Evolutionary conservation across 2,888 invertebrate genomes (phyloP).

Genomic region (Leptopterna dolabrata): DNA sequence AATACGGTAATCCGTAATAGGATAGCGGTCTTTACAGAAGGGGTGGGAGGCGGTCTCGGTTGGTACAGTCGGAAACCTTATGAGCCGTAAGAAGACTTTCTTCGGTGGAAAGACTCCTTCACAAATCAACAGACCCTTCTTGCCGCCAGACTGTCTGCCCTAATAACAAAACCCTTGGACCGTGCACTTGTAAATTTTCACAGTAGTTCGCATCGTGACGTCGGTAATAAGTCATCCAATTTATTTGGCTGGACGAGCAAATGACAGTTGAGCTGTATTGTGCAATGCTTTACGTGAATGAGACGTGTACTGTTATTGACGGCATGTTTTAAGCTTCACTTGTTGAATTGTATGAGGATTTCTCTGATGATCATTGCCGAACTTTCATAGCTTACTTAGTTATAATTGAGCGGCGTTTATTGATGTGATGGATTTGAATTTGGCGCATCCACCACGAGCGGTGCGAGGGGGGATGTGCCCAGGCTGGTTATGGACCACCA

Average conservation of each 20-base stretch:
- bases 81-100: not conserved
- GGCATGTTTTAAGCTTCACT: too few relatives aligned
- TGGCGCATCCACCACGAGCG: too few relatives aligned
- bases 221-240: not conserved
- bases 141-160: not conserved
- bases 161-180: not conserved
- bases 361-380: too few relatives aligned
- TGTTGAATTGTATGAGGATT: too few relatives aligned
- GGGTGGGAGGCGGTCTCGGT: not conserved
- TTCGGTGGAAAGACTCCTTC: not conserved
- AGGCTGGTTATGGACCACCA: too few relatives aligned
- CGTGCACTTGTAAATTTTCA: not conserved
- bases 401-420: too few relatives aligned
- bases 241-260: not conserved
- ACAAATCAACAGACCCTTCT: not conserved
- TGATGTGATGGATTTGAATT: too few relatives aligned
- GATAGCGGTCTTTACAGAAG: not conserved
- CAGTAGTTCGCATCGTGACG: not conserved
- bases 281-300: too few relatives aligned
- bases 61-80: not conserved
- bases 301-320: too few relatives aligned
- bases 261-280: too few relatives aligned
- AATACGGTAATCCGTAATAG: conserved; percentile 3
- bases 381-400: too few relatives aligned
- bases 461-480: too few relatives aligned